Base-by-base conservation (phyloP, 2,888 invertebrate species). In the Conus canariensis region DNA sequence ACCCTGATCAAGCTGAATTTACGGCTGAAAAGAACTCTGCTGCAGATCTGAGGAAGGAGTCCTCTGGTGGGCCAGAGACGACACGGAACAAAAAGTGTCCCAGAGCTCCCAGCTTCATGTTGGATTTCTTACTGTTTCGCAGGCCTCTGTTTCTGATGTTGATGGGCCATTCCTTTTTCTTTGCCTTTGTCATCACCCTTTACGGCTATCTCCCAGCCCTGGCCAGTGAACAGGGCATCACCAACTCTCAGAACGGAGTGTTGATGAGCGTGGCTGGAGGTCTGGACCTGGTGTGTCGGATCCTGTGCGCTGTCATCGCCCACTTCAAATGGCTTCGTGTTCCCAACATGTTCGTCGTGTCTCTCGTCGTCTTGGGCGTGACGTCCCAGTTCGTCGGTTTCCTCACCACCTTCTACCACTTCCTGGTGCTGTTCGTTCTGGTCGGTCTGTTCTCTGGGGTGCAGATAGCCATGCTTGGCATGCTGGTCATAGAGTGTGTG, bases 401-500 rank as follows among this genome's bases (percentile, higher is more conserved):
- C 87, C 67, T 91, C 64, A 88, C 91, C 56, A 87, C 90, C 22
- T 91, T 90, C 59, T 64, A 82, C 1, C 88, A 88, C n/a, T 82
- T 91, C 5, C 25, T 90, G 80, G 58, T 85, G 19, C 64, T 91
- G 59, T 85, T 86, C 30, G 86, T 85, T 14, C 56, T 87, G 30
- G 56, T 67, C 6, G 91, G 91, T 14, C 56, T 89, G 88, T 74
- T 91, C 9, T 87, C 87, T 10, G 87, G 91, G 19, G 87, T 88
- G 59, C 19, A 70, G 10, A 85, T 88, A 59, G 86, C 82, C 8
- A 56, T 91, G 70, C 83, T 88, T 30, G 85, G 87, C 5, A 85
- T 91, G 16, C 58, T 91, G n/a, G 83, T 88, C 25, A 87, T 91
- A 70, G 90, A 90, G 19, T 90, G 85, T 60, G 85, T 89, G 25